A percentile compares a stretch with the other conserved stretches of the same genome.
Conservation (phyloP, 2,888 invertebrate genomes). For the Pterobdella sp. region DNA sequence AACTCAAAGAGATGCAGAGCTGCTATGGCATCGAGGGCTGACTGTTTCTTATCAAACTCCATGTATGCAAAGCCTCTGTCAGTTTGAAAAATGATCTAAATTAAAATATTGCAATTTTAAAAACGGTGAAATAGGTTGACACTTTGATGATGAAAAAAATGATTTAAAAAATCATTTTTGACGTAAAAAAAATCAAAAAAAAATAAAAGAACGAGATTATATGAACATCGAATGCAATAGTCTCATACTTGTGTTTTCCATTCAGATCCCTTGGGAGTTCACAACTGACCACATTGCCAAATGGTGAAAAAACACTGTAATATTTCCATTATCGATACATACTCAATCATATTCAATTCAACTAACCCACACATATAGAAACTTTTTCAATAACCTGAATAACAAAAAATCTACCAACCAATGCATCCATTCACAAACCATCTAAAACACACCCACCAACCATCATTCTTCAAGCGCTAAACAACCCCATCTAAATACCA, state of each 20-base stretch:
- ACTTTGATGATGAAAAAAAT: background rate
- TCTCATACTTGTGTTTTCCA: constrained; percentile 1
- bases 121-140: background rate
- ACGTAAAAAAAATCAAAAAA: background rate
- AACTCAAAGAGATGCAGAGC: constrained; percentile 99
- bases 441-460: background rate
- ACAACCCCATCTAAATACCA: background rate
- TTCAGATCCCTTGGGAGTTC: background rate
- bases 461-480: background rate
- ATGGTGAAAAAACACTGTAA: constrained; percentile 9
- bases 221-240: no score
- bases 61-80: constrained; percentile 93
- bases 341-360: background rate
- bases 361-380: background rate
- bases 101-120: background rate
- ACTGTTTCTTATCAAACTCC: constrained; percentile 85
- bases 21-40: constrained; percentile 88
- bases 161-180: background rate
- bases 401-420: background rate
- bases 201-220: background rate
- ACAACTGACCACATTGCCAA: constrained; percentile 9
- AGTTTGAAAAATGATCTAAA: background rate
- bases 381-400: background rate
- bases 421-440: background rate
- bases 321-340: background rate